A percentile compares a stretch with the other conserved stretches of the same genome.
Evolutionary conservation across 2,797 vertebrate genomes (phyloP).

Genomic region (Acanthurus leucopareius): DNA sequence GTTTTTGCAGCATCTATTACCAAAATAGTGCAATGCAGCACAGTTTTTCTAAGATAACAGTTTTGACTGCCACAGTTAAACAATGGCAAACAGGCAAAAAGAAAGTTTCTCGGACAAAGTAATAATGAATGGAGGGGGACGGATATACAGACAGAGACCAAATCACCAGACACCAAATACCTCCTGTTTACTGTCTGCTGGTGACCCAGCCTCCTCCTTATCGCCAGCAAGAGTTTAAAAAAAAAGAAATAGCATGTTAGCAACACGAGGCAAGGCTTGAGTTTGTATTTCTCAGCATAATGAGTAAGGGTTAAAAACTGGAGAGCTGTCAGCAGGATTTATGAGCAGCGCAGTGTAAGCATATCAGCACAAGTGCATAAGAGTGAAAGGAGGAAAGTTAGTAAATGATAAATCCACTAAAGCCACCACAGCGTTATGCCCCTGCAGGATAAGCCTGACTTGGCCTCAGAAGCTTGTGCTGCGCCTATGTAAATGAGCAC

Average conservation of each 20-base stretch:
- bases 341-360: constrained; percentile 57
- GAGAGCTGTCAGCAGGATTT: constrained; percentile 62
- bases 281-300: constrained; percentile 48
- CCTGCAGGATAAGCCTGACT: constrained; percentile 39
- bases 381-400: constrained; percentile 63
- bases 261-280: constrained; percentile 37
- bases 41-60: constrained; percentile 3
- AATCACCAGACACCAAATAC: constrained; percentile 80
- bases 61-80: constrained; percentile 19
- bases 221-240: constrained; percentile 76
- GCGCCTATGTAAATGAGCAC: constrained; percentile 28
- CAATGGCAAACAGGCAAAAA: constrained; percentile 27
- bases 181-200: constrained; percentile 85
- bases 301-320: constrained; percentile 61
- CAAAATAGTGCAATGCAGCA: constrained; percentile 33
- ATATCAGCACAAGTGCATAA: constrained; percentile 60
- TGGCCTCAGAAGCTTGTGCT: constrained; percentile 33
- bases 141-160: constrained; percentile 55
- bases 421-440: constrained; percentile 42
- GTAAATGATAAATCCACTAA: constrained; percentile 62
- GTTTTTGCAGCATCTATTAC: constrained; percentile 19
- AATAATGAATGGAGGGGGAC: constrained; percentile 13
- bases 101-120: background rate
- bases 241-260: constrained; percentile 73
- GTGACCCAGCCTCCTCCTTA: constrained; percentile 84